Base-by-base conservation (phyloP, 2,888 invertebrate genomes). In the Zygogramma bicolorata region DNA sequence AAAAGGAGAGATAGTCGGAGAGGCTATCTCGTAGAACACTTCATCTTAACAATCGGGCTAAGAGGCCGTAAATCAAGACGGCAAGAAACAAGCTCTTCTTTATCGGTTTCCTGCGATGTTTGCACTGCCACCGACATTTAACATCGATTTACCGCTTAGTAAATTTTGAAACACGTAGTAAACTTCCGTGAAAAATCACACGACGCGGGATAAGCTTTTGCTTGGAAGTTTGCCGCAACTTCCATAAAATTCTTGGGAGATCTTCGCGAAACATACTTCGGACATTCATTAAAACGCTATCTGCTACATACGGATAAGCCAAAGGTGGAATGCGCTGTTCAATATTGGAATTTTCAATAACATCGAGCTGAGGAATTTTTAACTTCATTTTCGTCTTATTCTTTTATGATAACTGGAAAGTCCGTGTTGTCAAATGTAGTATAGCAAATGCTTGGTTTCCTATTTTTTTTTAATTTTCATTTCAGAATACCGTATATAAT, bases 121-220 rank as follows among this genome's bases (percentile, higher is more conserved):
- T 29, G 63, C 63, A 29, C 63, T 63, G 63, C 40, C 27, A 49
- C 63, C 63, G 63, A 69, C 66, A 65, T 69, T 61, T 46, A 42
- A 67, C 66, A 67, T 62, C 68, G 69, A 73, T 68, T 69, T 73
- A 68, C 46, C 58, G 58, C 42, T 65, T 53, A 68, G 69, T 60
- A 68, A 73, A 73, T 63, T 63, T 46, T 46, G 20, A 63, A 63
- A 46, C 63, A 63, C 42, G 63, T 63, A 46, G 63, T 46, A 46
- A 63, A 63, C 31, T 63, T 29, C 63, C 8, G 46, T 3, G 13
- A 63, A 46, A 46, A 46, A 63, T 46, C 10, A 63, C 27, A 46
- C 46, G 49, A 22, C 27, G 46, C 6, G 2, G 53, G 53, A 53
- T 53, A 27, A 53, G 53, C 25, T 53, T 53, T 53, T 53, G 13